Conservation (phyloP, 2,113 vertebrate species). For the Amia ocellicauda region DNA sequence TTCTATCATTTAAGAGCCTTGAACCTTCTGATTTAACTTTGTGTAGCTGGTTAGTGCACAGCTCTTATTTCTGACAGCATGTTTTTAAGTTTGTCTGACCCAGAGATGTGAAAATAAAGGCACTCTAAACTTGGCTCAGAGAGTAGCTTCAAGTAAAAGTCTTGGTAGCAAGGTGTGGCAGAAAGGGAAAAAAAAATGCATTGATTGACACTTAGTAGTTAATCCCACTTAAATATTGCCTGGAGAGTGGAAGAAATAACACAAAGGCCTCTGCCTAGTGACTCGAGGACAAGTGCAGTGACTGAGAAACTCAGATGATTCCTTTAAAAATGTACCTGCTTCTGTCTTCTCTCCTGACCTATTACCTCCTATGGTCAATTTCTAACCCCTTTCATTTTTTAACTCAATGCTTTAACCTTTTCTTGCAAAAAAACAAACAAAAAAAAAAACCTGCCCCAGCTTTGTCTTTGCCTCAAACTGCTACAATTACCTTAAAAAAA, state of each 20-base stretch:
- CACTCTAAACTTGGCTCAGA: constrained; percentile 38
- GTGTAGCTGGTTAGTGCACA: too few relatives aligned
- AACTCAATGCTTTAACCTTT: constrained; percentile 34
- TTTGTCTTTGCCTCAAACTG: constrained; percentile 36
- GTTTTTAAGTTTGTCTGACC: constrained; percentile 37
- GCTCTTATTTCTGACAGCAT: too few relatives aligned
- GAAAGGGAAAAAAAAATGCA: constrained; percentile 38
- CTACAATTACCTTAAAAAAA: constrained; percentile 49
- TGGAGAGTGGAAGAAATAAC: constrained; percentile 46
- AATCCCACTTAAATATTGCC: constrained; percentile 55
- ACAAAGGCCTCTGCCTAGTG: constrained; percentile 59
- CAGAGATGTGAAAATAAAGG: constrained; percentile 46
- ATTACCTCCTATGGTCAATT: constrained; percentile 27
- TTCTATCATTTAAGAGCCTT: too few relatives aligned
- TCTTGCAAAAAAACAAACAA: constrained; percentile 18
- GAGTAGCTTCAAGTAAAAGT: constrained; percentile 52
- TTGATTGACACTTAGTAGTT: constrained; percentile 68
- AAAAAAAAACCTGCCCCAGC: constrained; percentile 34
- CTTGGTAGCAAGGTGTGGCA: constrained; percentile 7
- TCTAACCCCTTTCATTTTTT: constrained; percentile 43
- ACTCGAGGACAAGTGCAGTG: constrained; percentile 38
- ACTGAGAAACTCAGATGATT: constrained; percentile 32
- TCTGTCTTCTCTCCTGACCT: constrained; percentile 49
- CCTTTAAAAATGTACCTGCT: constrained; percentile 58
- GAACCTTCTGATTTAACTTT: too few relatives aligned